phyloP scores from a whole-genome alignment of 2,797 vertebrate genomes.

The Okamejei kenojei region DNA sequence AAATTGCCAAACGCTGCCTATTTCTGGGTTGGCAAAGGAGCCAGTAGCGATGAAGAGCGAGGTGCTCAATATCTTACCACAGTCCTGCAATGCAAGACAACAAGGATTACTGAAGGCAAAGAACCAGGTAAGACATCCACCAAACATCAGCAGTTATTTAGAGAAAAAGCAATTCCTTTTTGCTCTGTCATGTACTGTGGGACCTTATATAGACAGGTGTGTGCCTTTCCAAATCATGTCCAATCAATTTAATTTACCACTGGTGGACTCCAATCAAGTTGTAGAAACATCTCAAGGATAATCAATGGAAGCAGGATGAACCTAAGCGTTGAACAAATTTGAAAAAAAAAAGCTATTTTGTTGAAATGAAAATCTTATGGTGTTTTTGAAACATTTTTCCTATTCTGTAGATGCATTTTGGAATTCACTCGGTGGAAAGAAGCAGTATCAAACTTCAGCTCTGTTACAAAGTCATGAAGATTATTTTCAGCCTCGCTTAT shows the following conservation, averaged over 20 bases:
- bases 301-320: too few relatives aligned
- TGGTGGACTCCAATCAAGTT: too few relatives aligned
- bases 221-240: too few relatives aligned
- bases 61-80: conserved; percentile 65
- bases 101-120: conserved; percentile 60
- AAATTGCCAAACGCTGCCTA: conserved; percentile 64
- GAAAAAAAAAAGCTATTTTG: not conserved
- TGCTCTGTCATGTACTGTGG: too few relatives aligned
- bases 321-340: not conserved
- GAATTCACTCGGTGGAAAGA: conserved; percentile 69
- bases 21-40: conserved; percentile 74
- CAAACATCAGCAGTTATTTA: not conserved
- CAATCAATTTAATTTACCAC: too few relatives aligned
- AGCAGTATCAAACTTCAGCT: conserved; percentile 71
- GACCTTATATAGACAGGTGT: too few relatives aligned
- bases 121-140: conserved; percentile 66
- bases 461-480: conserved; percentile 59
- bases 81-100: conserved; percentile 60
- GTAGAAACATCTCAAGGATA: too few relatives aligned
- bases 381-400: not conserved
- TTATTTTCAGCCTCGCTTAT: conserved; percentile 67
- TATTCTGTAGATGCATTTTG: conserved; percentile 66
- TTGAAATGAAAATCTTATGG: not conserved
- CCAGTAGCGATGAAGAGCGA: conserved; percentile 69
- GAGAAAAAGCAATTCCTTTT: not conserved